These are phyloP conservation scores for Heliconius melpomene DNA, from an alignment of 1,140 invertebrate species.

Conservation along the genomic window DNA sequence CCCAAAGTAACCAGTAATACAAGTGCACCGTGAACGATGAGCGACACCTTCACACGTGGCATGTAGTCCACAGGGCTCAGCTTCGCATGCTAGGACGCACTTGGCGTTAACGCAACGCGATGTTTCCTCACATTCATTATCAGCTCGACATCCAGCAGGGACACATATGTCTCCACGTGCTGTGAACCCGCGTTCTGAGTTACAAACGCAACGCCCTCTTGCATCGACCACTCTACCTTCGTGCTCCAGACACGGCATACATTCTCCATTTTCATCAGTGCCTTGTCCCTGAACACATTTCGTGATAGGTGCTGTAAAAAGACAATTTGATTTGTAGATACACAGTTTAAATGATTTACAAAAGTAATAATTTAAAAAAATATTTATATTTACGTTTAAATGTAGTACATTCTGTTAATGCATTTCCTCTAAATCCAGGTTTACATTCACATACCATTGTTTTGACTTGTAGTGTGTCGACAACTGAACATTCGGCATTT, in stretches of 20 bases:
- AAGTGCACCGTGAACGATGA: conserved; percentile 90
- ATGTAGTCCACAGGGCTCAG: conserved; percentile 86
- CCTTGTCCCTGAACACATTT: conserved; percentile 83
- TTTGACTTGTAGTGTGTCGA: conserved; percentile 90
- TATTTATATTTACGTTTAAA: conserved; percentile 79
- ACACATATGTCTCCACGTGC: conserved; percentile 90
- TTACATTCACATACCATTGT: conserved; percentile 94
- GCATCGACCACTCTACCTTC: conserved; percentile 88
- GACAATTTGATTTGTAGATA: not conserved
- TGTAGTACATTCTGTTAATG: conserved; percentile 88
- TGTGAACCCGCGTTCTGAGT: conserved; percentile 87
- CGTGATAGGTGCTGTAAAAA: conserved; percentile 55
- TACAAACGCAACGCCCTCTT: conserved; percentile 90
- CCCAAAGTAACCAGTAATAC: conserved; percentile 87
- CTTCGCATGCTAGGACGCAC: conserved; percentile 89
- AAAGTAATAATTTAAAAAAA: not conserved
- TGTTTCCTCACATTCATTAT: conserved; percentile 90
- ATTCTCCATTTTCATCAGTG: conserved; percentile 88
- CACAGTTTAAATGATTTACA: not conserved
- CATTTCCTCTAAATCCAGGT: conserved; percentile 92
- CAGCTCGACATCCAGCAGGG: conserved; percentile 87
- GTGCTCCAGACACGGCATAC: conserved; percentile 86
- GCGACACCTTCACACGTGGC: conserved; percentile 90
- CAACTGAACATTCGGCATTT: conserved; percentile 90
- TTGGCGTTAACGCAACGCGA: conserved; percentile 87